Evolutionary conservation across 2,113 vertebrate genomes (phyloP), one percentile per base, ranked within the genome.

Genomic region (Cercopithecus mona): DNA sequence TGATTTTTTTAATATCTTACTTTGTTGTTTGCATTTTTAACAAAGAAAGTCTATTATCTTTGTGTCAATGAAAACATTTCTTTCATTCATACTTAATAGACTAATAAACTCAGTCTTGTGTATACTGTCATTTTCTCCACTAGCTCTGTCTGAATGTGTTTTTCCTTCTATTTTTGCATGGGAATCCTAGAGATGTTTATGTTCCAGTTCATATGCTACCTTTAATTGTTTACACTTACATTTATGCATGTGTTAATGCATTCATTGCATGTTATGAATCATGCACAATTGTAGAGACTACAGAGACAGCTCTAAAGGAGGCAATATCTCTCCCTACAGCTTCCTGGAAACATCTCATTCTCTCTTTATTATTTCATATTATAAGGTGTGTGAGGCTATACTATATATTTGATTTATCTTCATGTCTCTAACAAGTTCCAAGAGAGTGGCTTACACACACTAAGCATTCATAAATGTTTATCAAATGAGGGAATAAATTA

Each of bases 21-120:
- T 82, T 17, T 89, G 3, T 61, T 45, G 12, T 81, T 73, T 72
- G 48, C 61, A 68, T 75, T 92, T 97, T 90, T 52, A 79, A 32
- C 3, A 40, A 75, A 72, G 25, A 84, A 78, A n/a, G 7, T 20
- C 0, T 57, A 5, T 59, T 30, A 55, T 88, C 35, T 86, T 57
- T 86, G 25, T 35, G 12, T 48, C 9, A 75, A 61, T 18, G 17
- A 30, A 79, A 38, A 23, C 14, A 3, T 70, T 75, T 84, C 43
- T 79, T 66, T 82, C 14, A 50, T 75, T 94, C 80, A 55, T 16
- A 88, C 7, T 59, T 9, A 64, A 17, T 16, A 25, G 8, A 30
- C 30, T 30, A 35, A 72, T 96, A 78, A 57, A 82, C 45, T 64
- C 23, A 45, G 5, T 64, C 50, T 75, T 86, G 5, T 32, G 52